Base-by-base conservation (phyloP, 2,113 vertebrate species). In the Centropus unirufus region DNA sequence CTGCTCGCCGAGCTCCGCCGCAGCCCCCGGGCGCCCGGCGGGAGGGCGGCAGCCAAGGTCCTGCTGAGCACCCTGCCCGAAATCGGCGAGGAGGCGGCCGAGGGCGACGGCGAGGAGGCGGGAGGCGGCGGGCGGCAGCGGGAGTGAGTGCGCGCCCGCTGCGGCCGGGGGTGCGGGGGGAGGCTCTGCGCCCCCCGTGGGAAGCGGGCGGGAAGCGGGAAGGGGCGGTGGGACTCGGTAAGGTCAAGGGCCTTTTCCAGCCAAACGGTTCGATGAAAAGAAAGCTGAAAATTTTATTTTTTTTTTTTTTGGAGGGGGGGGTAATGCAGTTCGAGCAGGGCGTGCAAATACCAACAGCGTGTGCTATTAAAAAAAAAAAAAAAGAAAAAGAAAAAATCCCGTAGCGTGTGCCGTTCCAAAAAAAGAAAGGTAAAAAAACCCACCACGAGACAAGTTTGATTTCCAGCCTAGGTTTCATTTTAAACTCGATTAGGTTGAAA, bases 1-100 rank as follows among this genome's bases (percentile, higher is more conserved):
- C 84, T 96, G 22, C 96, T 97, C 27, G 92, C 96, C 92, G 95
- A 89, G 55, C 92, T 97, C 62, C 97, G 97, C 93, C 96, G 97
- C 83, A 85, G 19, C 30, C 42, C 7, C 61, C 42, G 11, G 42
- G 42, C 42, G 15, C 42, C 42, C 42, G 42, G 42, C 42, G 69
- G 82, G 1, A 67, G 75, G 23, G 26, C 13, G 32, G 89, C 44
- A 2, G 55, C 46, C 82, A 30, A 69, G 75, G 81, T 46, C 57
- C 69, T 84, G 75, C 94, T 92, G 29, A 18, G 93, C 78, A 78
- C 95, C 30, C 87, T 98, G 75, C 98, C 98, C 1, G 96, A 84
- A 91, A 96, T 98, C 54, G 97, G 98, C 5, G 97, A 98, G 70
- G 98, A 81, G 86, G 61, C 42, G 24, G 91, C 83, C 1, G 97